Conservation (phyloP, 64 coral and sea anemone species). For the Exaiptasia diaphana region DNA sequence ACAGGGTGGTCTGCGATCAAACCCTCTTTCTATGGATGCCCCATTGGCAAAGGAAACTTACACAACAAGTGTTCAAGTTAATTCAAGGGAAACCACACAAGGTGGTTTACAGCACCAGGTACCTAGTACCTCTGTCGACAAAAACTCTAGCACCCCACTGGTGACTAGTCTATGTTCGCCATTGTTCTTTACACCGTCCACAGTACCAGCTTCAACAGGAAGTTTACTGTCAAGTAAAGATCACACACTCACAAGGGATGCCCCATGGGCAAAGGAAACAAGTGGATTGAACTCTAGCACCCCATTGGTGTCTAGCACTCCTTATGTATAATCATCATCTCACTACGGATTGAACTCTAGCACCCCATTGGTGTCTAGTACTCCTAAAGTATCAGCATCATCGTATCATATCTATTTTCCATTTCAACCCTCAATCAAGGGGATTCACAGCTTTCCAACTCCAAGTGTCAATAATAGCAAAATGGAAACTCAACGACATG, state of each 20-base stretch:
- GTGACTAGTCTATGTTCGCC: not conserved
- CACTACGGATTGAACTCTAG: too few relatives aligned
- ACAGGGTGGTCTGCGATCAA: too few relatives aligned
- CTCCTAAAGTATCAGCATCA: not conserved
- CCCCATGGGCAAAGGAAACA: not conserved
- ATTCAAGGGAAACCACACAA: not conserved
- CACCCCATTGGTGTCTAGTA: not conserved
- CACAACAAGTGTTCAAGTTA: not conserved
- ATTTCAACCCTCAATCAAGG: too few relatives aligned
- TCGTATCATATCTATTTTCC: too few relatives aligned
- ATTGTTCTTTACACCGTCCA: not conserved
- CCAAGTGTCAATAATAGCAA: too few relatives aligned
- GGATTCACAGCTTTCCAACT: too few relatives aligned
- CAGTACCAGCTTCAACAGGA: not conserved
- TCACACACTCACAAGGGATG: not conserved
- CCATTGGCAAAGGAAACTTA: not conserved
- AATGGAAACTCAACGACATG: conserved; percentile 6
- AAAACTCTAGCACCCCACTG: not conserved
- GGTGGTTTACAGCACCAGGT: not conserved
- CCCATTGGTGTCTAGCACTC: too few relatives aligned
- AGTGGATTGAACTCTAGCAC: too few relatives aligned
- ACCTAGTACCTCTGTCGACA: not conserved
- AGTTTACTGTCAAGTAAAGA: not conserved
- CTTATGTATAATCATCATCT: too few relatives aligned
- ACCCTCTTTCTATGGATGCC: not conserved